Conservation (phyloP, 2,113 vertebrate genomes). For the Ifrita kowaldi region DNA sequence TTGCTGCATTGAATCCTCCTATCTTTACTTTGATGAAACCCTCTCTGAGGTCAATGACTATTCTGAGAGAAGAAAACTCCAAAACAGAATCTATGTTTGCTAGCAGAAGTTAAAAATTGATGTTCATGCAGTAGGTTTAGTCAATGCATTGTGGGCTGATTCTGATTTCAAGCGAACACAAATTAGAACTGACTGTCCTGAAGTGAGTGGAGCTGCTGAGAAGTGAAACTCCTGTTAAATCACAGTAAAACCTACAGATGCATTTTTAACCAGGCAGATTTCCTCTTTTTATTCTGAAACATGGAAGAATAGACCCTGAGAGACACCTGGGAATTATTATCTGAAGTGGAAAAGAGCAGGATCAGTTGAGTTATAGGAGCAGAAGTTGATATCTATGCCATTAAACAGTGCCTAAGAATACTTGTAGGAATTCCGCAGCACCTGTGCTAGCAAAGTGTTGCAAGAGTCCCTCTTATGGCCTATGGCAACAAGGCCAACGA, state of each 20-base stretch:
- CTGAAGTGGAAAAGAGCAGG: not conserved
- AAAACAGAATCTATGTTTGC: not conserved
- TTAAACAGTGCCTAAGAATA: not conserved
- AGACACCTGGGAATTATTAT: not conserved
- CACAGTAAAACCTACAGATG: not conserved
- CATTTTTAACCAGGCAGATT: not conserved
- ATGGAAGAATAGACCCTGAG: not conserved
- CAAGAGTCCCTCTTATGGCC: not conserved
- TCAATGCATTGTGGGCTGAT: not conserved
- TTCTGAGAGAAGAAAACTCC: not conserved
- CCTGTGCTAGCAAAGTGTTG: fast-evolving
- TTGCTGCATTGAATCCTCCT: not conserved
- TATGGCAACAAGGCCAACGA: not conserved
- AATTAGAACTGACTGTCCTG: not conserved
- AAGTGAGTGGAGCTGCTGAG: not conserved
- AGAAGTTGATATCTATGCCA: not conserved
- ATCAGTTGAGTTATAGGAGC: not conserved
- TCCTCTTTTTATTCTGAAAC: not conserved
- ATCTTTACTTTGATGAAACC: not conserved
- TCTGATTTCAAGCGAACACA: not conserved
- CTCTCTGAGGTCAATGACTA: not conserved
- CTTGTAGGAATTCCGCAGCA: not conserved
- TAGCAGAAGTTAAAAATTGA: not conserved
- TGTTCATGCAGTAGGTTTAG: not conserved
- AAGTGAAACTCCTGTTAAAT: not conserved